phyloP scores from a whole-genome alignment of 2,113 vertebrate genomes.

The Delphinus delphis region DNA sequence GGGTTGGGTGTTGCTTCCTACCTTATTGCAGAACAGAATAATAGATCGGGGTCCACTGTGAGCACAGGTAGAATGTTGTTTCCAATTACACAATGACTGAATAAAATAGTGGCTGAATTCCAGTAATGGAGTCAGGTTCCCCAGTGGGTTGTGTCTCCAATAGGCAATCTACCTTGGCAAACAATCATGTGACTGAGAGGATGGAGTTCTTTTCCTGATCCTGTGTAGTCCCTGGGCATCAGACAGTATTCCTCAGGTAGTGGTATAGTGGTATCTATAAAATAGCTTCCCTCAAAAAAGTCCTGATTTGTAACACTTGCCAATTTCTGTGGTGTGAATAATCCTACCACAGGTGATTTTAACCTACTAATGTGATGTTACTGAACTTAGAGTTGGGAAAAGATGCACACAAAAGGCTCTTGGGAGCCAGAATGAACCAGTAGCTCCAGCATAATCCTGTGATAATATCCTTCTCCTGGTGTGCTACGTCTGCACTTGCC shows the following conservation, averaged over 20 bases:
- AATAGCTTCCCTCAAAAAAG: background rate
- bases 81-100: background rate
- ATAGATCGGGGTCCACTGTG: background rate
- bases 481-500: background rate
- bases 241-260: background rate
- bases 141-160: background rate
- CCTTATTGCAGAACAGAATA: background rate
- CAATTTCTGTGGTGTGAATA: background rate
- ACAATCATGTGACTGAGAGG: too few species aligned
- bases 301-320: background rate
- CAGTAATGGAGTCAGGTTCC: background rate
- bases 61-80: background rate
- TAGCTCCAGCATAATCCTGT: background rate
- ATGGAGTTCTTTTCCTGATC: background rate
- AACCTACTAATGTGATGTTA: background rate
- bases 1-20: background rate
- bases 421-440: background rate
- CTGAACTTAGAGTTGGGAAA: background rate
- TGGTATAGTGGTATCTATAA: background rate
- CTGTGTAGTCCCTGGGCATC: background rate
- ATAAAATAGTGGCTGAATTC: background rate
- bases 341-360: background rate
- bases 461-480: background rate
- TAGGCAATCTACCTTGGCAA: background rate
- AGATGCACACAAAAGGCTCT: background rate